Conservation (phyloP, 2,113 vertebrate genomes). For the Apus apus region DNA sequence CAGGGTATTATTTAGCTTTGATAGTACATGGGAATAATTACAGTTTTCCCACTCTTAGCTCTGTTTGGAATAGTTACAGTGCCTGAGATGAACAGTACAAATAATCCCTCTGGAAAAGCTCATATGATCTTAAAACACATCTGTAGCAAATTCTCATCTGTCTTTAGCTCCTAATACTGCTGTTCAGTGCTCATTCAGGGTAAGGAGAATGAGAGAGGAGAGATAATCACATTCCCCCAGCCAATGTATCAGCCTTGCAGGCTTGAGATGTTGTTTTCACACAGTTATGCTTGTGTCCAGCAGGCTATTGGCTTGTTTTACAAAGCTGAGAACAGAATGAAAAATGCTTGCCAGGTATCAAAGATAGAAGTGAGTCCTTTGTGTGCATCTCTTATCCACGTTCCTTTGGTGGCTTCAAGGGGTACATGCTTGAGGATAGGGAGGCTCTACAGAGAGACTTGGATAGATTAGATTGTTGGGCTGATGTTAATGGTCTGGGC, state of each 20-base stretch:
- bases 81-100: neutral
- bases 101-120: neutral
- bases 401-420: neutral
- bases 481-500: no score
- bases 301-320: conserved; percentile 22
- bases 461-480: no score
- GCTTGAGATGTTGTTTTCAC: conserved; percentile 32
- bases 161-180: neutral
- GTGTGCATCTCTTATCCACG: neutral
- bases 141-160: neutral
- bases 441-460: no score
- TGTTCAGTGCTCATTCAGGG: neutral
- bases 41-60: neutral
- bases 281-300: neutral
- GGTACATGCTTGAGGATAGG: neutral
- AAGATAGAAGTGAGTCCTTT: conserved; percentile 17
- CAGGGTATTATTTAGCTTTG: neutral
- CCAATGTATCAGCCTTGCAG: neutral
- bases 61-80: neutral
- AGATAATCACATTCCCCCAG: conserved; percentile 10
- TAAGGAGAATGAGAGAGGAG: conserved; percentile 11
- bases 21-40: neutral
- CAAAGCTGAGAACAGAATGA: conserved; percentile 24
- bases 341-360: conserved; percentile 27
- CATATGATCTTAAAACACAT: neutral